phyloP scores from a whole-genome alignment of 2,797 vertebrate species.

The Artibeus lituratus region DNA sequence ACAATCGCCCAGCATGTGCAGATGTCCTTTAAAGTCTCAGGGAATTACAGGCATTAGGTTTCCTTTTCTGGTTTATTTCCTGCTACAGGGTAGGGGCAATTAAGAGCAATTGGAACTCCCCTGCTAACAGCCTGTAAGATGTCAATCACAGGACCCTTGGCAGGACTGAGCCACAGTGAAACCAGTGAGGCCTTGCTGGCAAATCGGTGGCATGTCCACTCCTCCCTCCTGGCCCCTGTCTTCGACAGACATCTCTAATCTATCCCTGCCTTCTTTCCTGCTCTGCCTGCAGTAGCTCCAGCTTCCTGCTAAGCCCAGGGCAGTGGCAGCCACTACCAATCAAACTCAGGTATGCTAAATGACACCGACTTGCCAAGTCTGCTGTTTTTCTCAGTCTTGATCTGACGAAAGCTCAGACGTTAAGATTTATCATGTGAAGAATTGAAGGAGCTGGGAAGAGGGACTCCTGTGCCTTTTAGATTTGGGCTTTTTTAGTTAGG shows the following conservation, averaged over 20 bases:
- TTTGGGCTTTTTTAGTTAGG: background rate
- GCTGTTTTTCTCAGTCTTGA: background rate
- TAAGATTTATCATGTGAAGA: background rate
- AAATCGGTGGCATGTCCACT: background rate
- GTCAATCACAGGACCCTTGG: background rate
- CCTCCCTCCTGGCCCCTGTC: background rate
- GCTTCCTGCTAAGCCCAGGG: background rate
- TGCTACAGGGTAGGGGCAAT: background rate
- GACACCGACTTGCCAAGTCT: background rate
- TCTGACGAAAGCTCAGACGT: background rate
- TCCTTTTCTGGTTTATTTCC: constrained; percentile 47
- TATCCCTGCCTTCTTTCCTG: background rate
- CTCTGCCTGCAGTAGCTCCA: background rate
- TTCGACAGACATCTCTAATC: background rate
- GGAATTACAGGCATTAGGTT: constrained; percentile 52
- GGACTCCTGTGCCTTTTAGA: background rate
- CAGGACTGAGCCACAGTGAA: background rate
- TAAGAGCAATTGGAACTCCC: constrained; percentile 2
- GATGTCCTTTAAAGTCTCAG: constrained; percentile 17
- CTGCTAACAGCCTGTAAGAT: constrained; percentile 4
- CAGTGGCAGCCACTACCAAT: background rate
- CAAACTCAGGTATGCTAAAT: background rate
- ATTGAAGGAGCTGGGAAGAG: background rate
- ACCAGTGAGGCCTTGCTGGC: background rate
- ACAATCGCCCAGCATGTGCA: background rate